Conservation (phyloP, 2,113 vertebrate species). For the Amblyornis subalaris region DNA sequence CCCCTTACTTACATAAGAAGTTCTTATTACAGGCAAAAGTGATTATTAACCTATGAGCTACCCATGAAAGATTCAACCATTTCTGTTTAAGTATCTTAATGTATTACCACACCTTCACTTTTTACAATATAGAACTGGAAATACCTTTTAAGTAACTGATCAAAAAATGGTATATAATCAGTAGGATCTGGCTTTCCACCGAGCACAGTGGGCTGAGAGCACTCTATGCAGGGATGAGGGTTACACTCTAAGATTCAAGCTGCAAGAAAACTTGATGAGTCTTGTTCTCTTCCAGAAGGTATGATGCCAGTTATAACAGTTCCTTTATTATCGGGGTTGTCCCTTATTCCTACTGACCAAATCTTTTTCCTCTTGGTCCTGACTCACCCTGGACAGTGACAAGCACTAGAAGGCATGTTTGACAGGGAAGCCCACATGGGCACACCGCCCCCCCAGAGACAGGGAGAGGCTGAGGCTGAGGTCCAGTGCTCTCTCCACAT, state of each 20-base stretch:
- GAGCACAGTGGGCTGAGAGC: neutral
- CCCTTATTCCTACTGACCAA: neutral
- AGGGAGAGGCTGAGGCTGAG: neutral
- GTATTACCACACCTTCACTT: neutral
- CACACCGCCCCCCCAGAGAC: rapidly evolving
- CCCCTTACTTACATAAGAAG: neutral
- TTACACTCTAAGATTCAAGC: neutral
- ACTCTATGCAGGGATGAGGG: neutral
- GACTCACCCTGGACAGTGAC: too few relatives aligned
- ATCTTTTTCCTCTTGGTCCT: neutral
- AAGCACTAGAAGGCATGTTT: rapidly evolving
- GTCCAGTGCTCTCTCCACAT: neutral
- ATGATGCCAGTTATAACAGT: rapidly evolving
- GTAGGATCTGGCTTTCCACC: neutral
- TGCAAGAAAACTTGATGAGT: neutral
- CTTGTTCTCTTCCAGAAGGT: neutral
- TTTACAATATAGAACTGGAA: neutral
- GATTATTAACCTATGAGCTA: neutral
- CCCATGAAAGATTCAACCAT: neutral
- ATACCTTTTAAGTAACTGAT: neutral
- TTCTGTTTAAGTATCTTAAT: neutral
- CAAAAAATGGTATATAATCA: neutral
- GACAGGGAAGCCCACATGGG: rapidly evolving
- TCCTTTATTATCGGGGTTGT: neutral
- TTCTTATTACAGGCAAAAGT: neutral